Evolutionary conservation across 2,888 invertebrate species (phyloP).

Genomic region (Achlya flavicornis): DNA sequence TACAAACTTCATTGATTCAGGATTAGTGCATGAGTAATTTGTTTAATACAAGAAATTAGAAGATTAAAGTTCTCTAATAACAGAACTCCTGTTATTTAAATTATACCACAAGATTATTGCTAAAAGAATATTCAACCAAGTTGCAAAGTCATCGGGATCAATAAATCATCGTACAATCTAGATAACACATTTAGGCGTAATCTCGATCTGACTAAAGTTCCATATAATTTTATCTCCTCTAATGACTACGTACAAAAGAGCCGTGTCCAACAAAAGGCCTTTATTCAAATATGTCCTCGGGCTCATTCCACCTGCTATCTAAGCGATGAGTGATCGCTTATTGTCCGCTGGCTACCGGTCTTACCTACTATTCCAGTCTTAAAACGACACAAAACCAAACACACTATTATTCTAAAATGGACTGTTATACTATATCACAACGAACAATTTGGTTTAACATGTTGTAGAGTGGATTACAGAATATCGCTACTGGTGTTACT

Average conservation of each 20-base stretch:
- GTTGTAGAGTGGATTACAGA: slow-evolving; percentile 15
- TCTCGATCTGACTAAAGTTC: slow-evolving; percentile 28
- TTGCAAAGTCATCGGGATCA: background rate
- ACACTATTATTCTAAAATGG: slow-evolving; percentile 31
- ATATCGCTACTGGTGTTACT: slow-evolving; percentile 48
- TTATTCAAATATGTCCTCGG: slow-evolving; percentile 66
- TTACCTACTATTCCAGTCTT: slow-evolving; percentile 47
- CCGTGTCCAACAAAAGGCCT: slow-evolving; percentile 29
- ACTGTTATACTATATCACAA: slow-evolving; percentile 28
- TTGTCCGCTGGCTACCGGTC: slow-evolving; percentile 78
- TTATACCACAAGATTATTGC: background rate
- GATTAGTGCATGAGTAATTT: too few relatives aligned
- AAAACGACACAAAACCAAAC: slow-evolving; percentile 41
- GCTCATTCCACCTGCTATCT: slow-evolving; percentile 56
- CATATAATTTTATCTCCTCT: slow-evolving; percentile 36
- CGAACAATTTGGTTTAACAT: slow-evolving; percentile 29
- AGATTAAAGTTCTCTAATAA: too few relatives aligned
- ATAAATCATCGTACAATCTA: slow-evolving; percentile 1
- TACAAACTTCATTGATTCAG: too few relatives aligned
- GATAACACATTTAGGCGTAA: slow-evolving; percentile 6
- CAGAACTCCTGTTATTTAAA: too few relatives aligned
- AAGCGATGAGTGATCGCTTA: slow-evolving; percentile 78
- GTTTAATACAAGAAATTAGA: too few relatives aligned
- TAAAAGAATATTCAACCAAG: background rate
- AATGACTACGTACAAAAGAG: slow-evolving; percentile 23